A percentile compares a stretch with the other conserved stretches of the same genome.
These are phyloP conservation scores for Camelus bactrianus DNA, from an alignment of 2,113 vertebrate genomes.

Conservation along the genomic window DNA sequence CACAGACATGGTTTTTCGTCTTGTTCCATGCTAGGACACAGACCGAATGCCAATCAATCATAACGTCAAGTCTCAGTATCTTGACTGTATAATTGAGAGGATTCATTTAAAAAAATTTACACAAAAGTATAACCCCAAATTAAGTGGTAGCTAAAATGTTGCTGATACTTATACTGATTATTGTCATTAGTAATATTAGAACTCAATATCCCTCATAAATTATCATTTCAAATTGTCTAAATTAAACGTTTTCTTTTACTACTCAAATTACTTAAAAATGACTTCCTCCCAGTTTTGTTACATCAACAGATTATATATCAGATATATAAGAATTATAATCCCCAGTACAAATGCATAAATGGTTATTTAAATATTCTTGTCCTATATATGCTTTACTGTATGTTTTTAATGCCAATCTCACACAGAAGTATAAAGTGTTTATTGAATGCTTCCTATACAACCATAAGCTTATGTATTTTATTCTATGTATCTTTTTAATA, in stretches of 20 bases:
- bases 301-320: background rate
- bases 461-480: background rate
- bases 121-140: background rate
- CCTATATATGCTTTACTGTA: background rate
- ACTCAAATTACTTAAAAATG: background rate
- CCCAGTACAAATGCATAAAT: background rate
- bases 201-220: background rate
- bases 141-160: background rate
- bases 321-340: background rate
- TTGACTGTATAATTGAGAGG: background rate
- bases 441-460: background rate
- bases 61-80: background rate
- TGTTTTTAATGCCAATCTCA: background rate
- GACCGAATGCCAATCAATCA: background rate
- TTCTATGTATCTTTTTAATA: background rate
- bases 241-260: background rate
- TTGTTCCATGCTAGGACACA: background rate
- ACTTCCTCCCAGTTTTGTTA: background rate
- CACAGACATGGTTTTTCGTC: background rate
- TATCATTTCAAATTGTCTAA: background rate
- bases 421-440: background rate
- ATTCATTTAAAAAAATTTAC: background rate
- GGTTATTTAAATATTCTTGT: background rate
- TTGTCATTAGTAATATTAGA: background rate
- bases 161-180: background rate